These are phyloP conservation scores for Agonopterix heracliana DNA, from an alignment of 2,888 invertebrate species.

Conservation along the genomic window DNA sequence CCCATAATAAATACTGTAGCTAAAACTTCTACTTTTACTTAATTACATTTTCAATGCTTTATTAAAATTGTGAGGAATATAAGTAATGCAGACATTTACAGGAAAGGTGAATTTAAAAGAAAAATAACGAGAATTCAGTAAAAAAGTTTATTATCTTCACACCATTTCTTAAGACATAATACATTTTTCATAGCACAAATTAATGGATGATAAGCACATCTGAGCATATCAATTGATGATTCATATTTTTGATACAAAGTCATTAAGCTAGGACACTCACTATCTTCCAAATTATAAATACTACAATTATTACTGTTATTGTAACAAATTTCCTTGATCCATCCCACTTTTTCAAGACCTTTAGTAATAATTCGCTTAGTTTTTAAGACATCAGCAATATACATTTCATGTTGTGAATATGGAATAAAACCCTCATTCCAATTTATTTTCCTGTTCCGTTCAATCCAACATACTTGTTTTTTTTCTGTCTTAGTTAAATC, in stretches of 20 bases:
- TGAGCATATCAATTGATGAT: neutral
- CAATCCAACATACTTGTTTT: neutral
- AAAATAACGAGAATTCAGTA: no score
- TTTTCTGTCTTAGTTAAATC: neutral
- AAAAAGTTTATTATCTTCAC: no score
- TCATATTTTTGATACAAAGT: neutral
- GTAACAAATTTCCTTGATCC: neutral
- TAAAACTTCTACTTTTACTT: no score
- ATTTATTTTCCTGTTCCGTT: neutral
- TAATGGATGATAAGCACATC: neutral
- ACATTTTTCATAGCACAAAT: neutral
- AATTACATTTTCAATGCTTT: no score
- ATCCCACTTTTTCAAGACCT: neutral
- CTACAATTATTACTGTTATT: neutral
- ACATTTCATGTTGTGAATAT: neutral
- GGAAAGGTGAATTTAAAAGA: no score
- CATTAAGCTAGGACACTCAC: neutral
- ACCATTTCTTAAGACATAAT: neutral
- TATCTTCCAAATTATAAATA: neutral
- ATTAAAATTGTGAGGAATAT: no score
- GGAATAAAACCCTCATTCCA: neutral
- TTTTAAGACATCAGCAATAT: neutral
- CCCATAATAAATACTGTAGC: no score
- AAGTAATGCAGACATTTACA: no score
- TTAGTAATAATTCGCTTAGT: neutral